Percentiles rank a stretch among this genome's conserved stretches.
Evolutionary conservation across 2,113 vertebrate species (phyloP).

Genomic region (Pristiophorus japonicus): DNA sequence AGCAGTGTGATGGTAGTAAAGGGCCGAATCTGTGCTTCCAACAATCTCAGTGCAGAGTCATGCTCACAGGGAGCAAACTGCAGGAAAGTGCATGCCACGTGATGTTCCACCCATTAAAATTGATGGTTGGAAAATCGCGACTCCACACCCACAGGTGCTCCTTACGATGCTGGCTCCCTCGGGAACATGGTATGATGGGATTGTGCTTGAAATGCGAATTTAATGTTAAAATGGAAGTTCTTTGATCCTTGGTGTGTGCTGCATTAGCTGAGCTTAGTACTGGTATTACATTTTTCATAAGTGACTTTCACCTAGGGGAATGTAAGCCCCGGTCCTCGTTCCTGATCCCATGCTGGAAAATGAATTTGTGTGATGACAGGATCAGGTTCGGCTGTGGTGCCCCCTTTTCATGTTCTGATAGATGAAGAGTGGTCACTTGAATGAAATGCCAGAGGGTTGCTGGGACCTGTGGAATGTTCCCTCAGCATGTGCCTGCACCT

Average conservation of each 20-base stretch:
- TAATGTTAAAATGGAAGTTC: not conserved
- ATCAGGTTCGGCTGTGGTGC: not conserved
- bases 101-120: not conserved
- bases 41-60: not conserved
- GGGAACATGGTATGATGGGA: not conserved
- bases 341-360: not conserved
- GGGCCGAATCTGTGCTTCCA: not conserved
- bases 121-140: not conserved
- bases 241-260: not conserved
- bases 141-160: not conserved
- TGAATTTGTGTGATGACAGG: not conserved
- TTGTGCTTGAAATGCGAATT: not conserved
- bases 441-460: not conserved
- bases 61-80: too few relatives aligned
- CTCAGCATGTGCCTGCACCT: not conserved
- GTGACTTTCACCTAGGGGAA: not conserved
- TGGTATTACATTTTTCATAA: not conserved
- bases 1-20: not conserved
- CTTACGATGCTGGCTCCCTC: not conserved
- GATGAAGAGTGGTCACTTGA: not conserved
- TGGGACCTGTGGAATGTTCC: not conserved
- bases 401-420: not conserved
- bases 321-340: too few relatives aligned
- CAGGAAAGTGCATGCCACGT: too few relatives aligned
- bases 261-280: not conserved